phyloP scores from a whole-genome alignment of 2,888 invertebrate genomes.

The Tipula confusa region DNA sequence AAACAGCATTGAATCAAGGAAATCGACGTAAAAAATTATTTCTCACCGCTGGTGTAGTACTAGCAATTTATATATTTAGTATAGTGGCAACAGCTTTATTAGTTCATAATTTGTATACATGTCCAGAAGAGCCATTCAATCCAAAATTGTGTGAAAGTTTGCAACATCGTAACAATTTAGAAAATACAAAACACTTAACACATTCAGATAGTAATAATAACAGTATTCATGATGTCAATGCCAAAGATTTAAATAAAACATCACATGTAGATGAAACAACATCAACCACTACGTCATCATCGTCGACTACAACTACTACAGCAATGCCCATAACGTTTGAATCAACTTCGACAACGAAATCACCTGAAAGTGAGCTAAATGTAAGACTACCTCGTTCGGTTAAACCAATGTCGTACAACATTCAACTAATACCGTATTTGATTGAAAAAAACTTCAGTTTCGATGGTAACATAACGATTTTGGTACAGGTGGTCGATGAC shows the following conservation, averaged over 20 bases:
- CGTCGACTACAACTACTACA: constrained; percentile 26
- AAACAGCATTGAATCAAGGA: constrained; percentile 41
- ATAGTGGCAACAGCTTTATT: constrained; percentile 67
- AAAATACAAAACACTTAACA: background rate
- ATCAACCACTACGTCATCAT: background rate
- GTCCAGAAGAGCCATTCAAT: constrained; percentile 50
- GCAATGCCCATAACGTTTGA: constrained; percentile 31
- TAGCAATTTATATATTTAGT: constrained; percentile 60
- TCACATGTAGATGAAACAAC: background rate
- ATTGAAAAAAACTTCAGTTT: constrained; percentile 74
- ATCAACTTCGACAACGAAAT: constrained; percentile 37
- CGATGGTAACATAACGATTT: constrained; percentile 63
- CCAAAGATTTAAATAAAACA: background rate
- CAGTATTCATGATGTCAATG: background rate
- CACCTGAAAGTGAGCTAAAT: constrained; percentile 48
- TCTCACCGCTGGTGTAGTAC: constrained; percentile 59
- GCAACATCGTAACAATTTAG: background rate
- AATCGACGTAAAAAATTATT: constrained; percentile 61
- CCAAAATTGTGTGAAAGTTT: constrained; percentile 31
- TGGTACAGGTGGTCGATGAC: constrained; percentile 57
- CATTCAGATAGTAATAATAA: background rate
- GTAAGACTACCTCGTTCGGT: constrained; percentile 67
- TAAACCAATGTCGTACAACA: constrained; percentile 63
- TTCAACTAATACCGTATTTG: constrained; percentile 68
- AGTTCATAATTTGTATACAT: constrained; percentile 71